These are phyloP conservation scores for Papilio dardanus DNA, from an alignment of 1,140 invertebrate genomes.

Conservation along the genomic window DNA sequence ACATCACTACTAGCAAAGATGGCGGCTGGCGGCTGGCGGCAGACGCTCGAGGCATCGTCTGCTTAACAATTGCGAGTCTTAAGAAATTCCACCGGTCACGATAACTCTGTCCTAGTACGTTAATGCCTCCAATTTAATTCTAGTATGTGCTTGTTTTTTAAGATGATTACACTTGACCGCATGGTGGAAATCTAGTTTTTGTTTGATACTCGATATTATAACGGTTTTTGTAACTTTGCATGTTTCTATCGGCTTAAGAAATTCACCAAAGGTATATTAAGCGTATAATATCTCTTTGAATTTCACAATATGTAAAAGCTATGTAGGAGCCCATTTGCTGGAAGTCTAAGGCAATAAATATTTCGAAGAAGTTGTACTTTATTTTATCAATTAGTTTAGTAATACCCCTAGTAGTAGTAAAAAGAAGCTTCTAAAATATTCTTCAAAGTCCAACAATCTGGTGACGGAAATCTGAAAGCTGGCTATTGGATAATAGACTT, in stretches of 20 bases:
- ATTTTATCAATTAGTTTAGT: too few species aligned
- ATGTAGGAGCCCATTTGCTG: too few species aligned
- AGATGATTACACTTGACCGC: background rate
- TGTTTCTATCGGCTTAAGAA: background rate
- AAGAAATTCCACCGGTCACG: constrained; percentile 24
- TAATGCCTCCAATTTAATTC: constrained; percentile 15
- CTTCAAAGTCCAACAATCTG: background rate
- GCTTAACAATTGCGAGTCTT: constrained; percentile 26
- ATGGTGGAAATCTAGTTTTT: background rate
- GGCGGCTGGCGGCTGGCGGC: constrained; percentile 19
- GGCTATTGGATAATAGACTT: background rate
- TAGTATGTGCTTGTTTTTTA: background rate
- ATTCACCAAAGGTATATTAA: too few species aligned
- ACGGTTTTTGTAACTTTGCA: background rate
- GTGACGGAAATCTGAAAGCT: background rate
- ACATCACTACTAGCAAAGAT: constrained; percentile 35
- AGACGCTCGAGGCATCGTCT: constrained; percentile 29
- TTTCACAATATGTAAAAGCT: too few species aligned
- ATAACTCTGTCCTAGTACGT: constrained; percentile 13
- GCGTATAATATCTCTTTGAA: too few species aligned
- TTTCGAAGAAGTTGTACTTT: too few species aligned
- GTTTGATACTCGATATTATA: background rate
- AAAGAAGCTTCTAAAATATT: too few species aligned
- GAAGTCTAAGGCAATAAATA: too few species aligned
- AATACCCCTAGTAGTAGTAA: too few species aligned